Evolutionary conservation across 1,140 invertebrate genomes (phyloP), one percentile per base, ranked within the genome.

Genomic region (Glomeris maerens): DNA sequence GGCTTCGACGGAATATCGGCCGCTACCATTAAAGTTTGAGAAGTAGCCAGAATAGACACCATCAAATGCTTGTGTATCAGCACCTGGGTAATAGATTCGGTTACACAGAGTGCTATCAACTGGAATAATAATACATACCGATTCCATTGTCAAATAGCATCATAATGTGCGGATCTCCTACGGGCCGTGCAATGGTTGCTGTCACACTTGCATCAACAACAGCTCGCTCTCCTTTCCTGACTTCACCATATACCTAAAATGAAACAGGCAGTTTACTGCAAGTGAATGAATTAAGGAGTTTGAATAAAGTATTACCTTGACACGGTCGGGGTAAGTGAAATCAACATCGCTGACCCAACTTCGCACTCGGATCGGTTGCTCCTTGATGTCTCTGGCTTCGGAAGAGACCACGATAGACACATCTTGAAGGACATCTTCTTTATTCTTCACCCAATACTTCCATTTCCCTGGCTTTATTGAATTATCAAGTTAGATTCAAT

Each of bases 31-130:
- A 28, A 50, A 50, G 45, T 50, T 3, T 20, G 49, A 21, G 27
- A 50, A 50, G 25, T 50, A 50, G 38, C 40, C 27, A 25, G 49
- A 44, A 45, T 50, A 50, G 23, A 50, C 45, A 4, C 49, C 49
- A 45, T 50, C 49, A 22, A 29, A 27, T 7, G 39, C 40, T 7
- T 14, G 14, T 7, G 39, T 45, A 23, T 50, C 49, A 45, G 49
- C 49, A 27, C 49, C 49, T 45, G 26, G 31, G 17, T 36, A 36
- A 36, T 36, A 17, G 31, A 36, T 36, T 36, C 17, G 31, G 10
- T 36, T 36, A 36, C 31, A 36, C 17, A 36, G 31, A 13, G 17
- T 17, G 10, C 31, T 36, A n/a, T n/a, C 40, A 42, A 42, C 10
- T 17, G 25, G 40, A 21, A 36, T 10, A 10, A 36, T 10, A 47